These are phyloP conservation scores for Florisuga fusca DNA, from an alignment of 2,797 vertebrate species.

Conservation along the genomic window DNA sequence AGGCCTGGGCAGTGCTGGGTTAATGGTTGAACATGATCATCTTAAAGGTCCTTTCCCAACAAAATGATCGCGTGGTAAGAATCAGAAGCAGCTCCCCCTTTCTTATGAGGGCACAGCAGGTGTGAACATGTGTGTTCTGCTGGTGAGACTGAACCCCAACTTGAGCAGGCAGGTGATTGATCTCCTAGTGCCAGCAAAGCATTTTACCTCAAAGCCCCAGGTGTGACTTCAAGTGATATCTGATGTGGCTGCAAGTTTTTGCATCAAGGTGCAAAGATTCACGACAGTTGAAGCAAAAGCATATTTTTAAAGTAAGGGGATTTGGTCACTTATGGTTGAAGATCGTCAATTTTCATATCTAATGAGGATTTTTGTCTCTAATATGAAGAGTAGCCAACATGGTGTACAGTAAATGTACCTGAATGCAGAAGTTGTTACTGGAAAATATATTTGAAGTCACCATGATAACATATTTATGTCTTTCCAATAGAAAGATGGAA, in stretches of 20 bases:
- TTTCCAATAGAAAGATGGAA: conserved; percentile 88
- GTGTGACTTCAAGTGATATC: accelerated
- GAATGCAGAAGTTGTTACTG: neutral
- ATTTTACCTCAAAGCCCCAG: accelerated
- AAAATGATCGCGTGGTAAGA: too few species aligned
- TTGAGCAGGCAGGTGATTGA: accelerated
- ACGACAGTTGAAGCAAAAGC: neutral
- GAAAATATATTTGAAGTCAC: neutral
- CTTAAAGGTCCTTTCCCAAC: too few species aligned
- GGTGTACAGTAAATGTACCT: neutral
- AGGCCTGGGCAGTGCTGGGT: too few species aligned
- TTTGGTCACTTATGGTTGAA: neutral
- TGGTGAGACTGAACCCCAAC: neutral
- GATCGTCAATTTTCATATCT: accelerated
- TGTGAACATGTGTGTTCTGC: accelerated
- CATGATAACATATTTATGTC: neutral
- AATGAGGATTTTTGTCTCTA: neutral
- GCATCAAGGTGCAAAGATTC: neutral
- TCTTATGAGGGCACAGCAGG: neutral
- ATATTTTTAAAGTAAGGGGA: neutral
- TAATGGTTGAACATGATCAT: too few species aligned
- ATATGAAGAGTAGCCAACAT: accelerated
- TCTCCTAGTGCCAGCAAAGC: neutral
- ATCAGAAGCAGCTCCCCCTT: neutral
- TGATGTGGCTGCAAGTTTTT: neutral